These are phyloP conservation scores for Eupithecia exiguata DNA, from an alignment of 2,888 invertebrate genomes.

Conservation along the genomic window DNA sequence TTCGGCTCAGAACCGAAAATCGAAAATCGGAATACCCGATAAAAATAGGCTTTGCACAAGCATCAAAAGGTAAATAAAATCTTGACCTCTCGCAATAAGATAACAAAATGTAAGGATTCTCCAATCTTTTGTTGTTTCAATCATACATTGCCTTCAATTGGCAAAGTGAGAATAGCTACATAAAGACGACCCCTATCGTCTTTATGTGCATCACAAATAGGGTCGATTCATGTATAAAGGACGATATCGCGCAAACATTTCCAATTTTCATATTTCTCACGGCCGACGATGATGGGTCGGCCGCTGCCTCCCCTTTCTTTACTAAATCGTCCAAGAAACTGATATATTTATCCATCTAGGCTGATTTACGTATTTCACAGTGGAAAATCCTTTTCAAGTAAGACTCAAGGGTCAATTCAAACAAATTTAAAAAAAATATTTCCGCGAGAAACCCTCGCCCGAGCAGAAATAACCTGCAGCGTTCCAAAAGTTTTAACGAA, in stretches of 20 bases:
- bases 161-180: constrained; percentile 43
- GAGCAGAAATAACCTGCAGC: neutral
- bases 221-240: constrained; percentile 71
- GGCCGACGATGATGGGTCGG: constrained; percentile 54
- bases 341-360: constrained; percentile 74
- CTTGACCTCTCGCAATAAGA: constrained; percentile 43
- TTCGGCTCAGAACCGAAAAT: constrained; percentile 47
- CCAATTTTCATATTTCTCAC: constrained; percentile 81
- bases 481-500: constrained; percentile 32
- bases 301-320: constrained; percentile 55
- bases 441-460: neutral
- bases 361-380: constrained; percentile 62
- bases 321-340: constrained; percentile 66
- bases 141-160: constrained; percentile 49
- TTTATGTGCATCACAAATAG: constrained; percentile 65
- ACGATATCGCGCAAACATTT: constrained; percentile 65
- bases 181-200: neutral
- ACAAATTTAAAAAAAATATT: neutral
- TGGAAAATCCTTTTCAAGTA: neutral
- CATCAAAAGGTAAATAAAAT: constrained; percentile 42
- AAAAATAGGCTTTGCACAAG: constrained; percentile 40
- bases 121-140: constrained; percentile 51
- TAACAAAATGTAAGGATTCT: constrained; percentile 38
- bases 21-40: constrained; percentile 37
- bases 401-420: neutral